A percentile compares a stretch with the other conserved stretches of the same genome.
These are phyloP conservation scores for Leptopilina syphax DNA, from an alignment of 2,888 invertebrate species.

Conservation along the genomic window DNA sequence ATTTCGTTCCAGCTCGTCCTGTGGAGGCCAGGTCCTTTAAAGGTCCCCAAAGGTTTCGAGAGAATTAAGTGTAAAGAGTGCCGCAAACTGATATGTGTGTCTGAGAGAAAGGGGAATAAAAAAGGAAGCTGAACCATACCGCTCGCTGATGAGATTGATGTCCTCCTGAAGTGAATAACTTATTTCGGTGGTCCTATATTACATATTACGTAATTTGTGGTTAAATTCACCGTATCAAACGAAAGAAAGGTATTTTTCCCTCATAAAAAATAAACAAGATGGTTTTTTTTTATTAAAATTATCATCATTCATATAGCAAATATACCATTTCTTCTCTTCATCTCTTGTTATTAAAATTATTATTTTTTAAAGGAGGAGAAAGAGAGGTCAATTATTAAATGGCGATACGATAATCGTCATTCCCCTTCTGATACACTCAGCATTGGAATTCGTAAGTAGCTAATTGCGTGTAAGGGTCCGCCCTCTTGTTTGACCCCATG, in stretches of 20 bases:
- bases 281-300: not conserved
- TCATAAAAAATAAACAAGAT: not conserved
- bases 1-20: slow-evolving; percentile 40
- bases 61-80: slow-evolving; percentile 40
- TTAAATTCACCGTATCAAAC: not conserved
- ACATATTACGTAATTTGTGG: slow-evolving; percentile 26
- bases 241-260: too few species aligned
- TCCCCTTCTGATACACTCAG: not conserved
- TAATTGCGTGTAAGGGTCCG: slow-evolving; percentile 55
- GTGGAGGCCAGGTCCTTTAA: slow-evolving; percentile 30
- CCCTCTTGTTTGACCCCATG: slow-evolving; percentile 60
- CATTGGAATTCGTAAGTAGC: slow-evolving; percentile 13
- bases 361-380: too few species aligned
- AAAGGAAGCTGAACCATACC: slow-evolving; percentile 9
- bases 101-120: too few species aligned
- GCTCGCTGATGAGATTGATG: slow-evolving; percentile 24
- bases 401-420: too few species aligned
- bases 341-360: too few species aligned
- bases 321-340: too few species aligned
- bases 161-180: slow-evolving; percentile 8
- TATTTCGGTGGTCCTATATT: slow-evolving; percentile 26
- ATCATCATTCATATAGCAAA: not conserved
- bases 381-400: too few species aligned
- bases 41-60: slow-evolving; percentile 37
- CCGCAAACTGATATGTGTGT: slow-evolving; percentile 37